These are phyloP conservation scores for Nemopilema nomurai DNA, from an alignment of 30 jellyfish, hydroid and myxozoan genomes.

Conservation along the genomic window DNA sequence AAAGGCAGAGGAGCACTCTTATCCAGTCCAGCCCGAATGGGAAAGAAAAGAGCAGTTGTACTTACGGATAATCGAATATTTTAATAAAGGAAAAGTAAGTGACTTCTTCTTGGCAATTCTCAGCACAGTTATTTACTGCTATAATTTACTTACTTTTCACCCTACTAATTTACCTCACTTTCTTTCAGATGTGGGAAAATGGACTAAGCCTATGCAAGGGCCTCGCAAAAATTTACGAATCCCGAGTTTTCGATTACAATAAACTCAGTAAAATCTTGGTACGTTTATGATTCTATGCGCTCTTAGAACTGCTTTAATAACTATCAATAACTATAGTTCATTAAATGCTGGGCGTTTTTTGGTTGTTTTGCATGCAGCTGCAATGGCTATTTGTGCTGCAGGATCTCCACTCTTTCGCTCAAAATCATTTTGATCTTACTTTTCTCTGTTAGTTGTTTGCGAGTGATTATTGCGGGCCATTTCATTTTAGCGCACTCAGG, in stretches of 20 bases:
- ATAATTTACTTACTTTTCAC: too few species aligned
- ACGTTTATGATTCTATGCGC: constrained; percentile 2
- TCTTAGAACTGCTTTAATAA: too few species aligned
- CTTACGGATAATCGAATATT: constrained; percentile 72
- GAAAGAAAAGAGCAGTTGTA: constrained; percentile 90
- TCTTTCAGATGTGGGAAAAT: constrained; percentile 82
- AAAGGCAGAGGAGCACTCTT: constrained; percentile 55
- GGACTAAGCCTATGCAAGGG: constrained; percentile 92
- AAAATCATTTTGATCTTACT: too few species aligned
- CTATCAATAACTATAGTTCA: too few species aligned
- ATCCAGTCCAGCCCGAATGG: constrained; percentile 89
- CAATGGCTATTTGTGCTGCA: not conserved
- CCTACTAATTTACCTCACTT: not conserved
- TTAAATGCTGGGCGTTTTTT: too few species aligned
- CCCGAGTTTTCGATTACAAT: constrained; percentile 64
- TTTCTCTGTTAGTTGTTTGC: too few species aligned
- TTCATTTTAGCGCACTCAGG: constrained; percentile 87
- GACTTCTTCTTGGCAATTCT: too few species aligned
- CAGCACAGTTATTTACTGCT: too few species aligned
- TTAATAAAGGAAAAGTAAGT: constrained; percentile 91
- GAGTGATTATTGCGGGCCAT: not conserved
- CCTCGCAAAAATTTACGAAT: constrained; percentile 81
- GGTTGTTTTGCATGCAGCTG: not conserved
- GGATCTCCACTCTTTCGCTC: too few species aligned
- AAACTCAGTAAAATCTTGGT: constrained; percentile 96